Evolutionary conservation across 2,113 vertebrate genomes (phyloP), one percentile per base, ranked within the genome.

Genomic region (Pavo muticus): DNA sequence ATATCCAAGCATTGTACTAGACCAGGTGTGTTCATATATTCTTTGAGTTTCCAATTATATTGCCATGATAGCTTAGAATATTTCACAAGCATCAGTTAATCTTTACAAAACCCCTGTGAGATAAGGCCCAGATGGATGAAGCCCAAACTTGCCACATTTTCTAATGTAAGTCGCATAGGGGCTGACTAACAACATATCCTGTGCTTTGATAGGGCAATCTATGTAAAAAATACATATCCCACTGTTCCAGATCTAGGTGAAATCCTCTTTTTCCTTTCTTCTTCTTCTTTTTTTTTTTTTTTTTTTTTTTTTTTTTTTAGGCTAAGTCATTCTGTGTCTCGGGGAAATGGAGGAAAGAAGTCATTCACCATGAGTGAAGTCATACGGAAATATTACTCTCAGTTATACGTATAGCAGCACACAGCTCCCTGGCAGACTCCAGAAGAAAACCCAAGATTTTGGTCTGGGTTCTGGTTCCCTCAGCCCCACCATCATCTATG

Each of bases 81-180:
- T 63, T 83, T 80, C 50, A 73, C 39, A 70, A 47, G 6, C n/a
- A 87, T 60, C 90, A 73, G 45, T 35, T 91, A 65, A 89, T 85
- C 86, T 91, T 85, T 69, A 89, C 45, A 94, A 79, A 45, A 83
- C 16, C 72, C 24, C 13, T 54, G 21, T 16, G 42, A 94, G 87
- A 85, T 56, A 83, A 91, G 25, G 11, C 15, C 39, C 45, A 42
- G 21, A 79, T 75, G 40, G 37, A 85, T 90, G 80, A 91, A 64
- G 60, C n/a, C 71, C 84, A 94, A 91, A 90, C 60, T 83, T 94
- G 78, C 85, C 68, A 9, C 56, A 35, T 87, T 75, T 93, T 87
- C 37, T 65, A 27, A 79, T 19, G 19, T 40, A 40, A 93, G 40
- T 71, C 45, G 65, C 0, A 0, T 19, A 52, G 23, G 3, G 47